These are phyloP conservation scores for Bugula neritina DNA, from an alignment of 2,888 invertebrate species.

Conservation along the genomic window DNA sequence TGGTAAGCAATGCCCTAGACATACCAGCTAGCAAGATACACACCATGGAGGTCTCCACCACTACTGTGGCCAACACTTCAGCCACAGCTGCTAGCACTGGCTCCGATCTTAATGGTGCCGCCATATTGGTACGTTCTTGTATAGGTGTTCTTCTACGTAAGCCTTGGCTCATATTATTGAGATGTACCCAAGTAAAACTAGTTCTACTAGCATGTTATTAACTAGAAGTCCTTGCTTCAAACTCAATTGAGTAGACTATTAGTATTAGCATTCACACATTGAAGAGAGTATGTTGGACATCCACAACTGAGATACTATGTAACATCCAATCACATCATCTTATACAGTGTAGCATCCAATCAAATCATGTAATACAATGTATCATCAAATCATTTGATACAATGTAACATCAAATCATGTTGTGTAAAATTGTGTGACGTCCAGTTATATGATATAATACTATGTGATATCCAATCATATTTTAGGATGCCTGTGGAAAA, in stretches of 20 bases:
- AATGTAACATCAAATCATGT: not conserved
- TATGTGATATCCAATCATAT: not conserved
- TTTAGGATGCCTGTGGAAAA: constrained; percentile 67
- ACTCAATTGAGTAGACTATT: too few species aligned
- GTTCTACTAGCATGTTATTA: too few species aligned
- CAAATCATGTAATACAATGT: not conserved
- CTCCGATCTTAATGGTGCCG: constrained; percentile 50
- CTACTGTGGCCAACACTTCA: constrained; percentile 46
- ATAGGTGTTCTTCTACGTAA: too few species aligned
- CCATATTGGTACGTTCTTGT: constrained; percentile 41
- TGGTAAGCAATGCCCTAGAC: constrained; percentile 43
- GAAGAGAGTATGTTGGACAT: too few species aligned
- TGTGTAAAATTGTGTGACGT: not conserved
- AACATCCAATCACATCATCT: not conserved
- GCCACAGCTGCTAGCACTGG: constrained; percentile 48
- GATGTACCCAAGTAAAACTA: not conserved
- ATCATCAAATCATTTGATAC: not conserved
- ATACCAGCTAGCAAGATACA: constrained; percentile 41
- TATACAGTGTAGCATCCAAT: not conserved
- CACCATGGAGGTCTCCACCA: constrained; percentile 45
- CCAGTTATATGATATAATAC: too few species aligned
- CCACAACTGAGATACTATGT: not conserved
- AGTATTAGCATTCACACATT: too few species aligned
- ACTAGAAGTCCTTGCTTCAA: too few species aligned
- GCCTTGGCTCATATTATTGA: too few species aligned